Conservation (phyloP, 2,888 invertebrate genomes). For the Drosophila meridiana region DNA sequence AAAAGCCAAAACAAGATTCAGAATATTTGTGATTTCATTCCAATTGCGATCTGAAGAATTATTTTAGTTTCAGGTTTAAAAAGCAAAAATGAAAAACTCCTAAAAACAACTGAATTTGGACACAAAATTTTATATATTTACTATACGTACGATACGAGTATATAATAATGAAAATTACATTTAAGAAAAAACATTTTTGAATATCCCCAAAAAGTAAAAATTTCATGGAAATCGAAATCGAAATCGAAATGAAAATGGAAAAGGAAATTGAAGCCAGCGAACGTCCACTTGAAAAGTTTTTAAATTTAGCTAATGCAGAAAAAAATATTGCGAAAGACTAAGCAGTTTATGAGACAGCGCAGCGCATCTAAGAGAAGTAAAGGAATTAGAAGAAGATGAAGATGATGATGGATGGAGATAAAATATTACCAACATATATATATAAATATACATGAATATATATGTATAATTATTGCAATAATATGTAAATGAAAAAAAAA, state of each 20-base stretch:
- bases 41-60: slow-evolving; percentile 26
- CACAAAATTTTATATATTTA: slow-evolving; percentile 81
- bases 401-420: slow-evolving; percentile 2
- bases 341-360: slow-evolving; percentile 52
- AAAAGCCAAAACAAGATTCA: slow-evolving; percentile 22
- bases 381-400: background rate
- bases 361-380: slow-evolving; percentile 3
- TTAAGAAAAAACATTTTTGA: slow-evolving; percentile 69
- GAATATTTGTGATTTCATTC: slow-evolving; percentile 37
- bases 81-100: slow-evolving; percentile 69
- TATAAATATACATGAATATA: slow-evolving; percentile 2
- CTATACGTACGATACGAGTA: slow-evolving; percentile 64
- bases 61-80: slow-evolving; percentile 38
- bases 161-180: slow-evolving; percentile 70
- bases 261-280: slow-evolving; percentile 33
- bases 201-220: slow-evolving; percentile 34
- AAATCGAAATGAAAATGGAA: slow-evolving; percentile 26
- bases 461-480: slow-evolving; percentile 67
- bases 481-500: slow-evolving; percentile 64
- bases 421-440: slow-evolving; percentile 43
- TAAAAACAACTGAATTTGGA: slow-evolving; percentile 84
- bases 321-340: slow-evolving; percentile 27
- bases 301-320: slow-evolving; percentile 45
- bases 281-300: slow-evolving; percentile 71
- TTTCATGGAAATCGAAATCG: slow-evolving; percentile 27